Evolutionary conservation across 1,140 invertebrate species (phyloP).

Genomic region (Drosophila nebulosa): DNA sequence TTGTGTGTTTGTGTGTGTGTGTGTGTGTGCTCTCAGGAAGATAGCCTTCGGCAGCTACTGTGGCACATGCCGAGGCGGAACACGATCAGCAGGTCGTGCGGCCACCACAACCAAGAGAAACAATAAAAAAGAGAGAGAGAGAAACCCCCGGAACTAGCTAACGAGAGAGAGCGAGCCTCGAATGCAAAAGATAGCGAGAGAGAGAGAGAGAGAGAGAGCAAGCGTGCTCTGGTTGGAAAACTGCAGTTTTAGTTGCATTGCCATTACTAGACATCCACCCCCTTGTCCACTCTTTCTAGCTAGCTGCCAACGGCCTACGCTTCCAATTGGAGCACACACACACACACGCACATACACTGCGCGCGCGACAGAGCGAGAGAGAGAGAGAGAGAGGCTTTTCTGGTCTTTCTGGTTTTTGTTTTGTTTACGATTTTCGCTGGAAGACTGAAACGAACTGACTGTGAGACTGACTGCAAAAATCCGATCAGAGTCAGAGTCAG

Average conservation of each 20-base stretch:
- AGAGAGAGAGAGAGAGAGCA: neutral
- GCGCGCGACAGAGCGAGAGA: neutral
- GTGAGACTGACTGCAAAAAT: neutral
- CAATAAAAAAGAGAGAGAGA: neutral
- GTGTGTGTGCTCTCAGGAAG: slow-evolving; percentile 15
- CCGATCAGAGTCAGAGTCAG: slow-evolving; percentile 25
- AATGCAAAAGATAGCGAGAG: neutral
- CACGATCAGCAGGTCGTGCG: slow-evolving; percentile 12
- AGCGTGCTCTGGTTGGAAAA: slow-evolving; percentile 72
- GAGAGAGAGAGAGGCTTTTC: slow-evolving; percentile 16
- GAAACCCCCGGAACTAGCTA: too few species aligned
- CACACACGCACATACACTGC: neutral
- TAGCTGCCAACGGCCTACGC: slow-evolving; percentile 9
- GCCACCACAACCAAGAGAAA: neutral
- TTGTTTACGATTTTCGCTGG: slow-evolving; percentile 67
- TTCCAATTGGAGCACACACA: slow-evolving; percentile 70
- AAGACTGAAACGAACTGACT: slow-evolving; percentile 21
- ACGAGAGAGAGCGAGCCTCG: neutral
- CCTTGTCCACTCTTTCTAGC: neutral
- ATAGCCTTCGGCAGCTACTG: slow-evolving; percentile 71
- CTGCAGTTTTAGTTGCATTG: slow-evolving; percentile 43
- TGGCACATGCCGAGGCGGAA: slow-evolving; percentile 75
- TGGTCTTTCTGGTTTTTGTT: slow-evolving; percentile 67
- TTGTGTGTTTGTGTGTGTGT: too few species aligned
- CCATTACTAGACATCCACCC: neutral